These are phyloP conservation scores for Hyposoter didymator DNA, from an alignment of 2,888 invertebrate species.

Conservation along the genomic window DNA sequence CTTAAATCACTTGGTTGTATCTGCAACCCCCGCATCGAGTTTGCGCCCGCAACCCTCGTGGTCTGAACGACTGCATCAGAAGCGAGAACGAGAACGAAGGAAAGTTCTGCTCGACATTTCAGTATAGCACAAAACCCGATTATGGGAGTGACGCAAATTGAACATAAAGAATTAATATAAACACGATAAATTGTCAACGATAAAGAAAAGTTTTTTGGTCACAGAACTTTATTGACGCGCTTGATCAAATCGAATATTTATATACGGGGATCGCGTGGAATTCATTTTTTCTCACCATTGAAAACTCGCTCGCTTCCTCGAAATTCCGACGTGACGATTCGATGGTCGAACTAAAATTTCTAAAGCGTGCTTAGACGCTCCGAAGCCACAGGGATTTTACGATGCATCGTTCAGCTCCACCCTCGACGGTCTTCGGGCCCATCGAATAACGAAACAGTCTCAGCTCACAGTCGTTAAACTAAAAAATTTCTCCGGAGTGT, in stretches of 20 bases:
- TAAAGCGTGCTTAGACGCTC: constrained; percentile 19
- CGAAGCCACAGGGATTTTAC: constrained; percentile 53
- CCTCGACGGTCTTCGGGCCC: constrained; percentile 39
- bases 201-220: not conserved
- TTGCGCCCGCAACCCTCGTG: constrained; percentile 18
- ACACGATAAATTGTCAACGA: not conserved
- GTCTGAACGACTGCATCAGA: constrained; percentile 29
- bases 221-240: not conserved
- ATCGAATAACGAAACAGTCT: constrained; percentile 55
- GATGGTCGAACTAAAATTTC: constrained; percentile 41
- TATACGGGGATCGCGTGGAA: not conserved
- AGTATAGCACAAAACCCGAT: constrained; percentile 39
- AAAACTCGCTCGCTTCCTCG: constrained; percentile 40
- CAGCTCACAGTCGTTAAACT: constrained; percentile 56
- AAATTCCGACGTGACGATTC: constrained; percentile 29
- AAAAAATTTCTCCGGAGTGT: constrained; percentile 14
- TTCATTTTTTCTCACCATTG: constrained; percentile 25
- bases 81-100: constrained; percentile 25
- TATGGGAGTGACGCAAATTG: constrained; percentile 39
- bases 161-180: not conserved
- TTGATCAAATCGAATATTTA: not conserved
- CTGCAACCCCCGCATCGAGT: constrained; percentile 47
- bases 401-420: constrained; percentile 51
- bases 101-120: constrained; percentile 2
- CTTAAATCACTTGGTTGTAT: constrained; percentile 64